Base-by-base conservation (phyloP, 2,888 invertebrate genomes). In the Sceliomorpha sp. region DNA sequence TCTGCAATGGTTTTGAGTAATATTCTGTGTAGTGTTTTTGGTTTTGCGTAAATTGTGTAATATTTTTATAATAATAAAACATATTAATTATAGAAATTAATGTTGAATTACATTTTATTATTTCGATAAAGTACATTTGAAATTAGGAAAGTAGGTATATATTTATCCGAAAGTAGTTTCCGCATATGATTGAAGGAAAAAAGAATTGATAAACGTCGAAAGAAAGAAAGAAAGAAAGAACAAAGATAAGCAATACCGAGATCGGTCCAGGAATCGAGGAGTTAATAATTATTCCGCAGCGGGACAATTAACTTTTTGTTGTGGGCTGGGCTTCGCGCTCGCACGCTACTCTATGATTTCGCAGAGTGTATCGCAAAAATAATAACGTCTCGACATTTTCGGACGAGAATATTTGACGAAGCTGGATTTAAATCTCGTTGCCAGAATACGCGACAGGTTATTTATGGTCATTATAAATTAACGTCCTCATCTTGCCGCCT, bases 301-400 rank as follows among this genome's bases (percentile, higher is more conserved):
- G 76, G 77, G 81, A 82, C 82, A 81, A 85, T 85, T 85, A 85
- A 85, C 84, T 85, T 85, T 84, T 84, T 85, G 82, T 82, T 68
- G 34, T 66, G 68, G 71, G 66, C 59, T 37, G 64, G 70, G 71
- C 67, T 70, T 66, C 66, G 53, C 63, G 72, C 53, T 68, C 63
- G 66, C 50, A 55, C 63, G 64, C 72, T 73, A 74, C 76, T 75
- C 75, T 67, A 72, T 75, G 83, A 84, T 84, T 84, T 84, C 75
- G 82, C 74, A 76, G 76, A 70, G 74, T 68, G 74, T 77, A 80
- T 79, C 77, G 77, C 77, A 75, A 74, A 79, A 78, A 81, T 82
- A 83, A 83, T 82, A 77, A 83, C 75, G 74, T 76, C 68, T 45
- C 58, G 51, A 70, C 70, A 75, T 77, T 75, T 71, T 48, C 39